Conservation (phyloP, 1,140 invertebrate genomes). For the Orussus abietinus region DNA sequence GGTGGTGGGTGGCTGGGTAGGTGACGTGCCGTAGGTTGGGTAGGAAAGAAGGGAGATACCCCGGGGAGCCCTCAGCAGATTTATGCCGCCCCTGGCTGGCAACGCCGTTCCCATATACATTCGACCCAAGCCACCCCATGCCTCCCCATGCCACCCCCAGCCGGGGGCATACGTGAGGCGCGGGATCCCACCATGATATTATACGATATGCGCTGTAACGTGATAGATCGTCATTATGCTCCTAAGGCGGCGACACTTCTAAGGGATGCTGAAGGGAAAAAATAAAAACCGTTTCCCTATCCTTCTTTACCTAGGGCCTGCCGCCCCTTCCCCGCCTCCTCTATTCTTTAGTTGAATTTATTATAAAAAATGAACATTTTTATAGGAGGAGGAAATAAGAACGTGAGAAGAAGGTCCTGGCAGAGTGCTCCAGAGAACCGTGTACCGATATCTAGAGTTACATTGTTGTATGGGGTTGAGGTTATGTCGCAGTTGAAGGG, state of each 20-base stretch:
- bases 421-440: no score
- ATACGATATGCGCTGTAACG: constrained; percentile 42
- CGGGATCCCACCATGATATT: constrained; percentile 42
- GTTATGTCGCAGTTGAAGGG: no score
- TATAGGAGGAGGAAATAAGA: no score
- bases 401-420: no score
- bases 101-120: constrained; percentile 26
- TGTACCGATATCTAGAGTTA: no score
- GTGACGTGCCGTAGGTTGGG: constrained; percentile 16
- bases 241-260: constrained; percentile 28
- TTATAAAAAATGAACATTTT: no score
- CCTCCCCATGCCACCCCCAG: constrained; percentile 1
- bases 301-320: constrained; percentile 2
- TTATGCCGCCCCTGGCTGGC: constrained; percentile 44
- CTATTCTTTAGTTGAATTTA: constrained; percentile 14
- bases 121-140: constrained; percentile 6
- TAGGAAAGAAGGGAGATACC: constrained; percentile 44
- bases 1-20: constrained; percentile 3
- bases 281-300: no score
- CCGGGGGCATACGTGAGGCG: constrained; percentile 17
- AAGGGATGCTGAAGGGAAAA: neutral
- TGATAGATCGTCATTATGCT: constrained; percentile 45
- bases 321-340: constrained; percentile 6
- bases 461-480: no score
- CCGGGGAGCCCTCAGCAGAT: constrained; percentile 49